A percentile compares a stretch with the other conserved stretches of the same genome.
These are phyloP conservation scores for Phoronis australis DNA, from an alignment of 2,888 invertebrate species.

Conservation along the genomic window DNA sequence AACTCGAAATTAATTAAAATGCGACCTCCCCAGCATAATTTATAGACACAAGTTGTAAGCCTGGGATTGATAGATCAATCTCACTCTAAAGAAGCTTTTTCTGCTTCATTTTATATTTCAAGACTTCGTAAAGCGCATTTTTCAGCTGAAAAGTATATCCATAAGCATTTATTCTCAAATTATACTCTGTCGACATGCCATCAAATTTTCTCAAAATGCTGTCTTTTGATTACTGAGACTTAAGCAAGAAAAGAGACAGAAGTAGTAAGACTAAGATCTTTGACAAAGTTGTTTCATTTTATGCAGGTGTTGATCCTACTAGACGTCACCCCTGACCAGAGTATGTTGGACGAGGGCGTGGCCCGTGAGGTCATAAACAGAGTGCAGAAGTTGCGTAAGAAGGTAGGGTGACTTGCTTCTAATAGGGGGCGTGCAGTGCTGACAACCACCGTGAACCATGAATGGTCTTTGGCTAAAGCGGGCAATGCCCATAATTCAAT, in stretches of 20 bases:
- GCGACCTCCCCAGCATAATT: no score
- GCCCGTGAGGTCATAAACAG: constrained; percentile 94
- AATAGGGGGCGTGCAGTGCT: not conserved
- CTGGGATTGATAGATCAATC: no score
- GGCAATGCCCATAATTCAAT: no score
- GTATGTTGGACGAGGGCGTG: constrained; percentile 88
- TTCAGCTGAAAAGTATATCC: no score
- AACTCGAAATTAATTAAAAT: no score
- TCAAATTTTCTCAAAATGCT: not conserved
- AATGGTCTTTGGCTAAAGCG: no score
- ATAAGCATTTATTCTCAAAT: no score
- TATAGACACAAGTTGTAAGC: no score
- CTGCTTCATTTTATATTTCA: no score
- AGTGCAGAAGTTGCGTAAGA: constrained; percentile 92
- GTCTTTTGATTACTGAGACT: not conserved
- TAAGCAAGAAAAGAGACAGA: not conserved
- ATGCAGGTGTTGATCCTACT: constrained; percentile 71
- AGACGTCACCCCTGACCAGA: constrained; percentile 82
- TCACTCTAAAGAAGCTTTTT: no score
- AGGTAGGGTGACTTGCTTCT: constrained; percentile 51
- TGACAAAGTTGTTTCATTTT: not conserved
- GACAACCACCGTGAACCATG: not conserved
- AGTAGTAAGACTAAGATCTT: no score
- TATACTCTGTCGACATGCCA: constrained; percentile 5
- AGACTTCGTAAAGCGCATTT: no score